Base-by-base conservation (phyloP, 2,113 vertebrate genomes). In the Notiomystis cincta region DNA sequence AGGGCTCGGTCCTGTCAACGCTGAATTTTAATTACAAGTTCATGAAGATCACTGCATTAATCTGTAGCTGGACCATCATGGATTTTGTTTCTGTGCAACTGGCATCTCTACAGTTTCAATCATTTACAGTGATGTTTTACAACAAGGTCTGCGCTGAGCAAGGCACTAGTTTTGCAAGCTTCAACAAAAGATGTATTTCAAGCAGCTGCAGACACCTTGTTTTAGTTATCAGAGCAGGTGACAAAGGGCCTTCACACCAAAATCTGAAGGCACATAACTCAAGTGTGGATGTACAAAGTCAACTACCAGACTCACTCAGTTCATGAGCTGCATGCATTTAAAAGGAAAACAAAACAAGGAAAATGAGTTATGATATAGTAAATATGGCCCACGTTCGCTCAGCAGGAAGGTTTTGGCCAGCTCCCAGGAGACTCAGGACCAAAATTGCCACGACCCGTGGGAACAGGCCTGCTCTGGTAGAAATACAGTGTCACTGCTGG, bases 1-100 rank as follows among this genome's bases (percentile, higher is more conserved):
- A 78, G 93, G 51, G 38, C 64, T 95, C 72, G 50, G 81, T 93
- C 48, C 57, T 87, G 92, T 86, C 90, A 87, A 76, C 17, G 1
- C 66, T 92, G 91, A 87, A 94, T 96, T 96, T 94, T 91, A 95
- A 77, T 95, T 90, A 89, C 60, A 60, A 76, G 81, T 66, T 94
- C 62, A 58, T 84, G 79, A 79, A 81, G 92, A 96, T 81, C 81
- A 81, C 64, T 83, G 48, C 53, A 88, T 94, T 89, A 92, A 79
- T 84, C 73, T 86, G 66, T 93, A 87, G 60, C 70, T 93, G 87
- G 72, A 90, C 85, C 30, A n/a, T 75, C 48, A 58, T 3, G 30
- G 33, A 37, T 66, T 72, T n/a, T 57, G 62, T 64, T 86, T 30
- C n/a, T 25, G 4, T 71, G 33, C 48, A 91, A 30, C 28, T 77